Percentiles rank a stretch among this genome's conserved stretches.
These are phyloP conservation scores for Calliphora vicina DNA, from an alignment of 1,140 invertebrate genomes.

Conservation along the genomic window DNA sequence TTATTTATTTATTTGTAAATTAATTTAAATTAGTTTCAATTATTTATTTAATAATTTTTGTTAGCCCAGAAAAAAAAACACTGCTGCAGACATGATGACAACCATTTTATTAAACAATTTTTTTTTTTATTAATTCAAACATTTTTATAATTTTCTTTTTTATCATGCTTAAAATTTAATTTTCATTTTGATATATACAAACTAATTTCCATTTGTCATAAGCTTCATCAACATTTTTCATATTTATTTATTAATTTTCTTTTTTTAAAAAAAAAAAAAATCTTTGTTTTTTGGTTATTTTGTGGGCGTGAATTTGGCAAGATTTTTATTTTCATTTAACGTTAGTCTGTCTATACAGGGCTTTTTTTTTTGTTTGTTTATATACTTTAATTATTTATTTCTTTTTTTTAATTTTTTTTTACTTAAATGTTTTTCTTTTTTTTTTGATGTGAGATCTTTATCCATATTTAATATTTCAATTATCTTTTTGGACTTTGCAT, in stretches of 20 bases:
- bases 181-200: not conserved
- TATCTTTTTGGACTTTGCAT: not conserved
- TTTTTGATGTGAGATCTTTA: not conserved
- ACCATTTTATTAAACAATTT: conserved; percentile 7
- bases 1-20: conserved; percentile 20
- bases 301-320: conserved; percentile 5
- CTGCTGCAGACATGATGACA: conserved; percentile 10
- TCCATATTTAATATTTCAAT: not conserved
- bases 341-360: not conserved
- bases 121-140: not conserved
- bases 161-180: not conserved
- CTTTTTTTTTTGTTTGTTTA: not conserved
- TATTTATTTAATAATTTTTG: not conserved
- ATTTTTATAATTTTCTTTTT: not conserved
- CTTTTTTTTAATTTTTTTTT: not conserved
- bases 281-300: not conserved
- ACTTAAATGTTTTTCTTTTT: not conserved
- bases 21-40: conserved; percentile 33
- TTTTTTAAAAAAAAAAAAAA: not conserved
- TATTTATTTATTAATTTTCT: not conserved
- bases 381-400: not conserved
- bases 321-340: not conserved
- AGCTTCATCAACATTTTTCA: conserved; percentile 3
- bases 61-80: not conserved
- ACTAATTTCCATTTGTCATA: conserved; percentile 8